A percentile compares a stretch with the other conserved stretches of the same genome.
Conservation (phyloP, 2,797 vertebrate species). For the Propithecus deckenii region DNA sequence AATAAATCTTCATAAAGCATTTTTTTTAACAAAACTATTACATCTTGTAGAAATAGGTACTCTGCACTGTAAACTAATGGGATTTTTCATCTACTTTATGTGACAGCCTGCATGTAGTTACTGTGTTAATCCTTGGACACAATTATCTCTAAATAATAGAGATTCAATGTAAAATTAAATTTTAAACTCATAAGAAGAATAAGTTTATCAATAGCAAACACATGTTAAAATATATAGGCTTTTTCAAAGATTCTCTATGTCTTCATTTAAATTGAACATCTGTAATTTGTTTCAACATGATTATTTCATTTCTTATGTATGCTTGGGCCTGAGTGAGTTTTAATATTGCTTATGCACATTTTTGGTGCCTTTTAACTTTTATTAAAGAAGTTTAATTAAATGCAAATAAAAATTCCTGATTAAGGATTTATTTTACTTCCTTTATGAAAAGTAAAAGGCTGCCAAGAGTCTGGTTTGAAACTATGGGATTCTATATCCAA, state of each 20-base stretch:
- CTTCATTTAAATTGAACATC: not conserved
- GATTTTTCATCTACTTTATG: not conserved
- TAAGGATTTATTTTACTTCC: constrained; percentile 19
- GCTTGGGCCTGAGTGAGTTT: not conserved
- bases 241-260: not conserved
- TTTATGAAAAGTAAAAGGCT: constrained; percentile 57
- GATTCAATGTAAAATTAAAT: not conserved
- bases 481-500: constrained; percentile 34
- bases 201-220: constrained; percentile 1
- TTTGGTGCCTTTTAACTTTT: constrained; percentile 39
- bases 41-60: not conserved
- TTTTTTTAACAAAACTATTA: not conserved
- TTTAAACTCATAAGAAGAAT: not conserved
- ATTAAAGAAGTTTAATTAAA: constrained; percentile 68
- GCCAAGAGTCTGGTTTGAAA: not conserved
- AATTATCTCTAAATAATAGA: not conserved
- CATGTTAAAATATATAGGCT: not conserved
- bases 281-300: constrained; percentile 40
- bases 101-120: not conserved
- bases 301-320: not conserved
- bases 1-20: not conserved
- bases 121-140: not conserved
- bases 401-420: constrained; percentile 46
- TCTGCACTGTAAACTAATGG: not conserved
- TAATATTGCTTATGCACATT: not conserved